Base-by-base conservation (phyloP, 2,797 vertebrate genomes). In the Meda fulgida region DNA sequence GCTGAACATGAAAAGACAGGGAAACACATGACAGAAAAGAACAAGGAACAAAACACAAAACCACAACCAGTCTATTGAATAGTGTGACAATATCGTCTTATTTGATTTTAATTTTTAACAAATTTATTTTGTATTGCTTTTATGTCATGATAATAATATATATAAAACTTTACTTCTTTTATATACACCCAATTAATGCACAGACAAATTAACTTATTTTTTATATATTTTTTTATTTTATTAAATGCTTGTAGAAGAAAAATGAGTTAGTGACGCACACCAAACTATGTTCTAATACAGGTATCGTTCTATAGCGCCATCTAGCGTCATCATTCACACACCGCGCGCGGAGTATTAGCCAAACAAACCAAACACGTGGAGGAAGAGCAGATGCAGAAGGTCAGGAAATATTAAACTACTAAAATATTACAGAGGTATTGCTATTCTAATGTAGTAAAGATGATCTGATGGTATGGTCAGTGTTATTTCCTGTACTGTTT, bases 401-500 rank as follows among this genome's bases (percentile, higher is more conserved):
- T n/a, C 51, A 58, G 51, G 51, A 16, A 34, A 31, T 7, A 7
- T 51, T 7, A 0, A 5, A n/a, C 31, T 16, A 55, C 5, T n/a
- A 23, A 23, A 36, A 21, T 1, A 7, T 58, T 8, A 51, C 18
- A 53, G 51, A 38, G 6, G 21, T 38, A 38, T 7, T 58, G 31
- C 7, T 58, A 5, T n/a, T 53, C 5, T n/a, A 38, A 23, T 55
- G 19, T 36, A 36, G 31, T 75, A 34, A 36, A 55, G 7, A 73
- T 26, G 3, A 26, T 6, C 4, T 40, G 18, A 80, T 51, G 1
- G 69, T 31, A 40, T 6, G 26, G 29, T 4, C 5, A 21, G 21
- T 23, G 73, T 16, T 38, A 23, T 48, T 13, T 89, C 58, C n/a
- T 26, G n/a, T n/a, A 13, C 38, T 79, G 3, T 8, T n/a, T 91